phyloP scores from a whole-genome alignment of 1,140 invertebrate species.

The Lasaia peninsularis region DNA sequence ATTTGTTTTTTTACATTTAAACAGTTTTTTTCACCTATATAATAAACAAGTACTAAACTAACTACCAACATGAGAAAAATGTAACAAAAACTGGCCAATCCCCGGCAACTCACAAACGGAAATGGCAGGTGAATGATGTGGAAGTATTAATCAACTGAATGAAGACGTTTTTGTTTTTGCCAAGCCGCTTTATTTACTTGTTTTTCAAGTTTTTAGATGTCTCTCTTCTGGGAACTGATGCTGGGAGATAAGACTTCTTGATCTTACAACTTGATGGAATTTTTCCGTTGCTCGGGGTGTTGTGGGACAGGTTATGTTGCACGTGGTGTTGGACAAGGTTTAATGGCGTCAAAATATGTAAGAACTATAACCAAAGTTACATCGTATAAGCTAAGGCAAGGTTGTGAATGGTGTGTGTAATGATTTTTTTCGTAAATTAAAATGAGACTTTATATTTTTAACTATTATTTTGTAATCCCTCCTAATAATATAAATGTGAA shows the following conservation, averaged over 20 bases:
- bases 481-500: too few species aligned
- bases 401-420: too few species aligned
- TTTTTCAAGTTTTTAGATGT: slow-evolving; percentile 8
- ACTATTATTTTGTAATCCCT: too few species aligned
- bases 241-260: slow-evolving; percentile 9
- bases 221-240: slow-evolving; percentile 8
- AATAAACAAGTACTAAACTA: too few species aligned
- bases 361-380: too few species aligned
- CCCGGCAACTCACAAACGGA: not conserved
- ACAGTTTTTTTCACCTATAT: too few species aligned
- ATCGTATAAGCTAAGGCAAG: too few species aligned
- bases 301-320: not conserved
- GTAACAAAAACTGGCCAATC: slow-evolving; percentile 4
- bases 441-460: too few species aligned
- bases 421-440: too few species aligned
- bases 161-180: slow-evolving; percentile 13
- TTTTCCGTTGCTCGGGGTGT: slow-evolving; percentile 4
- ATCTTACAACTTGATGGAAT: slow-evolving; percentile 7
- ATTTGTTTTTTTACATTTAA: too few species aligned
- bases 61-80: slow-evolving; percentile 5
- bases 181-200: slow-evolving; percentile 1
- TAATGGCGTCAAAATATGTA: not conserved
- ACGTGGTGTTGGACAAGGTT: not conserved
- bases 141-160: slow-evolving; percentile 11
- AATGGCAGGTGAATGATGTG: slow-evolving; percentile 1